These are phyloP conservation scores for Drosophila saltans DNA, from an alignment of 1,140 invertebrate genomes.

Conservation along the genomic window DNA sequence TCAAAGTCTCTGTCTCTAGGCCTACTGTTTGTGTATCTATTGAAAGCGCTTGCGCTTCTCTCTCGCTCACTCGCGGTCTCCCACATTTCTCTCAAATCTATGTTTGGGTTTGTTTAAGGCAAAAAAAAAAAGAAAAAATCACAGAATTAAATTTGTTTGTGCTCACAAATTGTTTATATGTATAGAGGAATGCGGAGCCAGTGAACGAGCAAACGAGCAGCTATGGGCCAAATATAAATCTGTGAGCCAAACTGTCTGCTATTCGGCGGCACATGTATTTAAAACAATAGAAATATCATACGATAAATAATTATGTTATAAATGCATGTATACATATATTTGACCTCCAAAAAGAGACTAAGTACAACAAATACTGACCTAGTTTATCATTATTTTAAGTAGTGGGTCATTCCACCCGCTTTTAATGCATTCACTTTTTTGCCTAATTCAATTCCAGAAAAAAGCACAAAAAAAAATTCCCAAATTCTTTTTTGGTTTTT, in stretches of 20 bases:
- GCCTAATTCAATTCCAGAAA: not conserved
- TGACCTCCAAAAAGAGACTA: not conserved
- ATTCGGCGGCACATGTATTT: not conserved
- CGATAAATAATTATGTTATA: not conserved
- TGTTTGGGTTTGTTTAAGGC: slow-evolving; percentile 2
- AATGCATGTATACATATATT: not conserved
- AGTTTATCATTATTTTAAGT: not conserved
- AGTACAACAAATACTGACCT: slow-evolving; percentile 3
- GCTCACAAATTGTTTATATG: slow-evolving; percentile 7
- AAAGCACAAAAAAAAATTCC: not conserved
- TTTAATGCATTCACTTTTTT: not conserved
- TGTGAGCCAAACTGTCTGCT: slow-evolving; percentile 15
- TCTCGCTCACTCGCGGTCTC: slow-evolving; percentile 5
- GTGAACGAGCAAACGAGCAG: not conserved
- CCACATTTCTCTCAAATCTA: slow-evolving; percentile 18
- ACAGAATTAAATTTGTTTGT: slow-evolving; percentile 5
- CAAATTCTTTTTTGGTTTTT: not conserved
- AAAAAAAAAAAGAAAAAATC: not conserved
- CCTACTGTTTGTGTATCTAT: slow-evolving; percentile 41
- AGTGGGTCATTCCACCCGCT: not conserved
- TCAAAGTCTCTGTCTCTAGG: slow-evolving; percentile 1
- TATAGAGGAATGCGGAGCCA: not conserved
- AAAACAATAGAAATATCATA: slow-evolving; percentile 3
- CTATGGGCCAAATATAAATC: slow-evolving; percentile 34
- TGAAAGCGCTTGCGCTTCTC: slow-evolving; percentile 67